Evolutionary conservation across 53 echinoderm and acorn worm species (phyloP).

Genomic region (Paracentrotus lividus): DNA sequence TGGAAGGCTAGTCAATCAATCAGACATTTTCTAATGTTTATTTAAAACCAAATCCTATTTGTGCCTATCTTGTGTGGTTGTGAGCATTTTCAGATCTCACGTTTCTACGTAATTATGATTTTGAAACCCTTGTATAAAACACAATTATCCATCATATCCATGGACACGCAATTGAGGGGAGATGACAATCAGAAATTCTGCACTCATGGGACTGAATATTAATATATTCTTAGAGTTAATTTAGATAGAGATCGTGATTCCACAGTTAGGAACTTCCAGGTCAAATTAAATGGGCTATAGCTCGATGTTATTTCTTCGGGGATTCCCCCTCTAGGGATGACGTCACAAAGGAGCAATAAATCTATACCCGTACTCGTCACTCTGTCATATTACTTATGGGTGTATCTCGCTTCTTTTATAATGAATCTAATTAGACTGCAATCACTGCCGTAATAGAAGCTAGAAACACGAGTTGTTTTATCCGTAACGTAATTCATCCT

Average conservation of each 20-base stretch:
- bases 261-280: neutral
- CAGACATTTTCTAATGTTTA: no score
- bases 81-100: no score
- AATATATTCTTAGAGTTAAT: neutral
- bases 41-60: no score
- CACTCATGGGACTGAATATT: neutral
- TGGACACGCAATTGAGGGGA: neutral
- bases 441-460: neutral
- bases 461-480: neutral
- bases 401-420: neutral
- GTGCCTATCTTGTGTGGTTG: neutral
- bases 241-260: neutral
- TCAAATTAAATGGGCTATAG: neutral
- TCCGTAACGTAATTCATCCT: neutral
- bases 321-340: neutral
- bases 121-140: no score
- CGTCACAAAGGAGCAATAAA: conserved; percentile 31
- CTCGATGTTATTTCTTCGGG: neutral
- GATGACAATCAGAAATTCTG: neutral
- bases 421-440: conserved; percentile 15
- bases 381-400: neutral
- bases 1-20: no score
- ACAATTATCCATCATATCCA: no score
- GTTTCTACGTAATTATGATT: no score
- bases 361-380: neutral